These are phyloP conservation scores for Drosophila equinoxialis DNA, from an alignment of 1,140 invertebrate genomes.

Conservation along the genomic window DNA sequence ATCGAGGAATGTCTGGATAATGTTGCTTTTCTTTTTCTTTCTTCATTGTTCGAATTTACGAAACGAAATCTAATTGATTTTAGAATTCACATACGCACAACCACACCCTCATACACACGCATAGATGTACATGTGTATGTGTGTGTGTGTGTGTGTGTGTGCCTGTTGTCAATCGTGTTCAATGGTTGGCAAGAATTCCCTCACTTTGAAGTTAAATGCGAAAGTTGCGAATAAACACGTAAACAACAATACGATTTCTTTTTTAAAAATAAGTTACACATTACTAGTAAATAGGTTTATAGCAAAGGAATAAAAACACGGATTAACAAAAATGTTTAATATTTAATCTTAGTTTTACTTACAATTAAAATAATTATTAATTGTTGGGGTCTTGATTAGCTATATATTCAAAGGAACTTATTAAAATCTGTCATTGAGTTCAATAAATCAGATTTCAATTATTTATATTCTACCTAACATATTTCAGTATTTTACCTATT, in stretches of 20 bases:
- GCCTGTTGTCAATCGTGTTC: slow-evolving; percentile 53
- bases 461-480: too few species aligned
- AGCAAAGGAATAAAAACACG: neutral
- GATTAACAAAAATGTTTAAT: neutral
- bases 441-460: too few species aligned
- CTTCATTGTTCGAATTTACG: slow-evolving; percentile 40
- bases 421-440: too few species aligned
- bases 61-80: slow-evolving; percentile 66
- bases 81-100: slow-evolving; percentile 31
- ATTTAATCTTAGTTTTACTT: neutral
- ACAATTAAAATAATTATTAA: too few species aligned
- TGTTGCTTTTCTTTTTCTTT: slow-evolving; percentile 38
- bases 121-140: neutral
- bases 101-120: slow-evolving; percentile 13
- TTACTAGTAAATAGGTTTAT: neutral
- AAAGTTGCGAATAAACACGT: slow-evolving; percentile 2
- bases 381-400: too few species aligned
- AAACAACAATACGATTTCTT: slow-evolving; percentile 35
- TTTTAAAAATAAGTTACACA: slow-evolving; percentile 4
- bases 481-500: neutral
- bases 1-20: slow-evolving; percentile 56
- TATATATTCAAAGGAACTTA: too few species aligned
- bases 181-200: slow-evolving; percentile 57
- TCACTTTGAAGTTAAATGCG: slow-evolving; percentile 15
- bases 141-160: slow-evolving; percentile 26